A percentile compares a stretch with the other conserved stretches of the same genome.
phyloP scores from a whole-genome alignment of 2,113 vertebrate species.

The Tyto alba region DNA sequence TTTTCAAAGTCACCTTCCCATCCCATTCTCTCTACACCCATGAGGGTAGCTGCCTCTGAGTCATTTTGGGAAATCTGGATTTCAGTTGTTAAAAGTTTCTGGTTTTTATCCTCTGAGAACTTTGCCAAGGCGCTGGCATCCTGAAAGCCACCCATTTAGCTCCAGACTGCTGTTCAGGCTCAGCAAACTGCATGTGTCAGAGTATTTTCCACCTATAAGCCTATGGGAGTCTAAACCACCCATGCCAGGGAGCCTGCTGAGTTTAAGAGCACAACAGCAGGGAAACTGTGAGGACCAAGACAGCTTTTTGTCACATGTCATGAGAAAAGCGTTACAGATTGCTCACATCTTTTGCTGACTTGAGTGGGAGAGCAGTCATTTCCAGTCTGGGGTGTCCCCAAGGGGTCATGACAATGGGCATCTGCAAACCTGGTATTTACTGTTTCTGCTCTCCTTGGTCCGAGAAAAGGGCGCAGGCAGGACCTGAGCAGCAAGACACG shows the following conservation, averaged over 20 bases:
- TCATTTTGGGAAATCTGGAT: not conserved
- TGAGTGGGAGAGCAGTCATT: not conserved
- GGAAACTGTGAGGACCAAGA: not conserved
- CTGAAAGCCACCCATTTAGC: not conserved
- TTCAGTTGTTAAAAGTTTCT: not conserved
- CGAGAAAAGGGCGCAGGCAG: not conserved
- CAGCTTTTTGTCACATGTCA: not conserved
- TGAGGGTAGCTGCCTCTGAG: not conserved
- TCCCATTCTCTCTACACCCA: not conserved
- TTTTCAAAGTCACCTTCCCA: not conserved
- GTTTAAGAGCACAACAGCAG: not conserved
- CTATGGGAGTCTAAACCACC: not conserved
- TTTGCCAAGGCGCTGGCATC: not conserved
- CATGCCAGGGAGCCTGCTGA: not conserved
- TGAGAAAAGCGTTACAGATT: not conserved
- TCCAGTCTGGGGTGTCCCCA: not conserved
- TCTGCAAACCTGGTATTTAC: not conserved
- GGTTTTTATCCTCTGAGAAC: not conserved
- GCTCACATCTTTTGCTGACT: not conserved
- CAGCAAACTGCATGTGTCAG: not conserved
- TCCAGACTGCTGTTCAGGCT: not conserved
- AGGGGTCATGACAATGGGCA: not conserved
- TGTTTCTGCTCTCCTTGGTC: not conserved
- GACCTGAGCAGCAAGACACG: not conserved
- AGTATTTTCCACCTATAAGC: not conserved